Evolutionary conservation across 2,113 vertebrate species (phyloP).

Genomic region (Sorex araneus): DNA sequence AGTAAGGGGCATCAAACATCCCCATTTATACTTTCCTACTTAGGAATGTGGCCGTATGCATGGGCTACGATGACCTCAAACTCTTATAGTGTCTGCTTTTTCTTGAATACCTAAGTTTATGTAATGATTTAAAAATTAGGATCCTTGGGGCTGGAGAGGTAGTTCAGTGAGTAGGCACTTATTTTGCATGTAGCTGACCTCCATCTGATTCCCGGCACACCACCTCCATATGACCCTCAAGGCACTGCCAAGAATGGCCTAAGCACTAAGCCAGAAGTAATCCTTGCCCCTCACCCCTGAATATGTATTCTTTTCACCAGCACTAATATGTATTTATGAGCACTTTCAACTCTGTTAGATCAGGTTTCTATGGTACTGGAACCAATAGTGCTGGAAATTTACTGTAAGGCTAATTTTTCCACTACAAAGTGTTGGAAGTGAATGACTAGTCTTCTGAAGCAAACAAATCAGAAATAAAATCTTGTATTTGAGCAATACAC

Average conservation of each 20-base stretch:
- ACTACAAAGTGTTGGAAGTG: slow-evolving; percentile 25
- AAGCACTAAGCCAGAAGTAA: too few species aligned
- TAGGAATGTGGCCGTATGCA: not conserved
- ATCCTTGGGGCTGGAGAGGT: too few species aligned
- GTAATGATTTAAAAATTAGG: not conserved
- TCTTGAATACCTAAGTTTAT: not conserved
- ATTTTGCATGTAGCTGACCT: too few species aligned
- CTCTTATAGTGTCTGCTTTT: not conserved
- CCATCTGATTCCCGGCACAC: too few species aligned
- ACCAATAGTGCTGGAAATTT: not conserved
- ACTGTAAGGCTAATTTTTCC: not conserved
- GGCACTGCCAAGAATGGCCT: not conserved
- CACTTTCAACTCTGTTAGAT: not conserved
- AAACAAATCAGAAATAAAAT: slow-evolving; percentile 21
- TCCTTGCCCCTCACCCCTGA: not conserved
- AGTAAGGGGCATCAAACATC: not conserved
- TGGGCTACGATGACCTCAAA: slow-evolving; percentile 5
- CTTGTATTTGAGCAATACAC: not conserved
- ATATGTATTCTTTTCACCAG: not conserved
- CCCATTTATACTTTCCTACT: not conserved
- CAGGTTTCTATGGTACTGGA: not conserved
- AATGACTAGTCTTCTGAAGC: slow-evolving; percentile 14
- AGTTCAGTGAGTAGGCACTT: too few species aligned
- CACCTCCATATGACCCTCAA: too few species aligned
- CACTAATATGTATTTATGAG: not conserved